Percentiles rank a stretch among this genome's conserved stretches.
Evolutionary conservation across 1,140 invertebrate genomes (phyloP).

Genomic region (Rhagoletis pomonella): DNA sequence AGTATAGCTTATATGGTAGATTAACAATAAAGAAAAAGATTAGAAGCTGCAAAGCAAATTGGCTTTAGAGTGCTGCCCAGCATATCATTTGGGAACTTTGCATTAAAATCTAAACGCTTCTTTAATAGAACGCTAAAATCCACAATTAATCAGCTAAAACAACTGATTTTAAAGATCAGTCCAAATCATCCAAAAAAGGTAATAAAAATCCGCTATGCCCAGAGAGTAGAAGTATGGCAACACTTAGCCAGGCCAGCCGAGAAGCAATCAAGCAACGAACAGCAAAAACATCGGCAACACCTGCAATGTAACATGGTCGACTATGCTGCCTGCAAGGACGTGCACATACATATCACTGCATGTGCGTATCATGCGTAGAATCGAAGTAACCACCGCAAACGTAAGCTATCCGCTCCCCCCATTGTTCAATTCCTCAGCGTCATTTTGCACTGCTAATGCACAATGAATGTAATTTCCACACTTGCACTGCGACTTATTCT

Average conservation of each 20-base stretch:
- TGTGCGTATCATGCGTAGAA: neutral
- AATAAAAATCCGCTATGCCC: neutral
- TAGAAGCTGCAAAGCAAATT: no score
- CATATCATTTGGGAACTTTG: no score
- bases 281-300: constrained; percentile 9
- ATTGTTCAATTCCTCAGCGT: neutral
- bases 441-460: constrained; percentile 27
- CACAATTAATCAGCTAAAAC: no score
- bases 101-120: no score
- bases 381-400: constrained; percentile 4
- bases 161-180: no score
- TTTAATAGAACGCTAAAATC: no score
- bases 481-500: neutral
- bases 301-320: neutral
- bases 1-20: no score
- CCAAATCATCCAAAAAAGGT: no score
- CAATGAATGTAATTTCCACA: constrained; percentile 33
- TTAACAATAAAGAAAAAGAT: no score
- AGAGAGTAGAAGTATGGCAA: neutral
- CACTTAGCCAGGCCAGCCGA: neutral
- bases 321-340: neutral
- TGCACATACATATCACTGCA: neutral
- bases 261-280: neutral
- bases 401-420: neutral
- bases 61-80: no score